Evolutionary conservation across 2,113 vertebrate species (phyloP).

Genomic region (Gambusia holbrooki): DNA sequence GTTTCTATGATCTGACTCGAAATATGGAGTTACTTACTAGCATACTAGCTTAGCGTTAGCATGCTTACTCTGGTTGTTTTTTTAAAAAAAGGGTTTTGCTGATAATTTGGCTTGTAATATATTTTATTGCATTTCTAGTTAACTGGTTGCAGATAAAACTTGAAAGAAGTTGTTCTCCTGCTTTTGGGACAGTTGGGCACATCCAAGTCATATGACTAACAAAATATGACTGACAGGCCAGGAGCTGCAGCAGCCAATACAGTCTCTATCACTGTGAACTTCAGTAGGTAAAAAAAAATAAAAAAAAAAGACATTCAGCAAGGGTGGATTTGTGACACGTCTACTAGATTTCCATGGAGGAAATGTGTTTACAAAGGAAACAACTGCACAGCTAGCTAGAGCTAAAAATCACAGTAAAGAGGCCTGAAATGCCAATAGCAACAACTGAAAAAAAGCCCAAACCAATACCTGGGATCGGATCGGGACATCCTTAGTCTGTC

Average conservation of each 20-base stretch:
- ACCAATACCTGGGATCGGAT: background rate
- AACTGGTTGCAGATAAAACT: background rate
- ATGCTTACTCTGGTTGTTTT: background rate
- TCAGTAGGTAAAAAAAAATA: background rate
- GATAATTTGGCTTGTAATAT: no score
- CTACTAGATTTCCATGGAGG: background rate
- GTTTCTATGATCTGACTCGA: background rate
- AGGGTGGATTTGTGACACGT: background rate
- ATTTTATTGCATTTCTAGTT: background rate
- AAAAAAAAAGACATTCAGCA: background rate
- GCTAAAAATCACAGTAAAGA: background rate
- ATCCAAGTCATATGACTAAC: background rate
- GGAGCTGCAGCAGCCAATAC: background rate
- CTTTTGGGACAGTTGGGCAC: background rate
- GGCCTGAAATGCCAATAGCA: background rate
- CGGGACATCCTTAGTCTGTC: conserved; percentile 35
- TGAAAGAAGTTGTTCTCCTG: no score
- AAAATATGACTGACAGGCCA: background rate
- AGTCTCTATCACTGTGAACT: background rate
- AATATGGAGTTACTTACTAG: no score
- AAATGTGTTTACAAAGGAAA: background rate
- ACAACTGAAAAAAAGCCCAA: no score
- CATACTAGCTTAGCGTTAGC: background rate
- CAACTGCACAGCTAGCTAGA: background rate
- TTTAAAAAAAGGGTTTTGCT: background rate